Evolutionary conservation across 2,797 vertebrate species (phyloP), one percentile per base, ranked within the genome.

Genomic region (Poeciliopsis gracilis): DNA sequence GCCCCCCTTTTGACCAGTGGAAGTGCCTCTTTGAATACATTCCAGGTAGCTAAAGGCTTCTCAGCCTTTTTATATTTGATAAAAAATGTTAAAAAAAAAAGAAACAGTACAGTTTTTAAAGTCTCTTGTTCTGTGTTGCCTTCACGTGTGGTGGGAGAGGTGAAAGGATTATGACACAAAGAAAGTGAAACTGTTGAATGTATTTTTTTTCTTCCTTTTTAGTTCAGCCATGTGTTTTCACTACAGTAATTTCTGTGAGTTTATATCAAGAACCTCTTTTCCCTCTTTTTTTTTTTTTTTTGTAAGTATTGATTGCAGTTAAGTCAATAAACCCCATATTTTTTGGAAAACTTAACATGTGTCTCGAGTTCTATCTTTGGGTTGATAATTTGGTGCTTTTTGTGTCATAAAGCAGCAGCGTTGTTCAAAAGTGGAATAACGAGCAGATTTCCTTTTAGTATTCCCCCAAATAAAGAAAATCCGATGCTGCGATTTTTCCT

Each of bases 251-350:
- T 97, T 95, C 96, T 97, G 97, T 97, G 97, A 97, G 96, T 97
- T 98, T 97, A 97, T 98, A 97, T 97, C 84, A 89, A 89, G 97
- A 91, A 83, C 83, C 91, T 93, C 78, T 92, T 94, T 95, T 95
- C 92, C 96, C 96, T 49, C 72, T 25, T 25, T 43, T 25, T 61
- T 96, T 43, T 71, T 4, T 74, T 43, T 59, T 77, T 96, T 98
- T 98, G 97, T 98, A 98, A 98, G 95, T 96, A 98, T 97, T 98
- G 97, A 98, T 98, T 98, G 97, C 97, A 98, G 97, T 98, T 98
- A 96, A 98, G 97, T 97, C 98, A 99, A 99, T 99, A 99, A 98
- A 98, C 96, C 97, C 97, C 89, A 83, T 96, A 95, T 96, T 96
- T 73, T 93, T 96, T 95, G 89, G 93, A 96, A 94, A 95, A 93